Conservation (phyloP, 2,888 invertebrate species). For the Acutogordius australiensis region DNA sequence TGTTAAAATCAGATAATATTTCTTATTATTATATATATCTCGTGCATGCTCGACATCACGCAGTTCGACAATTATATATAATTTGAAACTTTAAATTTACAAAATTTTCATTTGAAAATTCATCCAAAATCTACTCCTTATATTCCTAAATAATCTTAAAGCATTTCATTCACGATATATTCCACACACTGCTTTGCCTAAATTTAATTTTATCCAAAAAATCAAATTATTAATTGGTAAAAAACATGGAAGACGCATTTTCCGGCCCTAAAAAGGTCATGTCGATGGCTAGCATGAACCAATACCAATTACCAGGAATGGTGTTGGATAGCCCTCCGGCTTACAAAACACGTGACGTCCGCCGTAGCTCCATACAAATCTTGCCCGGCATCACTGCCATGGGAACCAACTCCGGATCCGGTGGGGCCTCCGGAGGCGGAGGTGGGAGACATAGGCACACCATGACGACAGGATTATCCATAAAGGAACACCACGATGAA, state of each 20-base stretch:
- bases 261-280: slow-evolving; percentile 3
- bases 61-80: too few species aligned
- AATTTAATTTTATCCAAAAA: neutral
- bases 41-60: too few species aligned
- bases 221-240: neutral
- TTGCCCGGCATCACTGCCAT: neutral
- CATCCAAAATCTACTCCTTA: too few species aligned
- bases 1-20: too few species aligned
- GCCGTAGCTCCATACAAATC: neutral
- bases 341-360: neutral
- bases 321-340: neutral
- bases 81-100: too few species aligned
- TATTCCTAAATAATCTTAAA: too few species aligned
- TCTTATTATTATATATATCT: too few species aligned
- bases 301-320: slow-evolving; percentile 1
- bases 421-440: neutral
- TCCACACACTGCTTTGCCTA: neutral
- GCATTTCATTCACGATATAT: neutral
- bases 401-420: neutral
- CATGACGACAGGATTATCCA: too few species aligned
- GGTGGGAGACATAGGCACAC: slow-evolving; percentile 5
- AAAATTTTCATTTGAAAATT: too few species aligned
- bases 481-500: too few species aligned
- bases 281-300: slow-evolving; percentile 1
- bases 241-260: neutral